Evolutionary conservation across 2,113 vertebrate species (phyloP), one percentile per base, ranked within the genome.

Genomic region (Pycnonotus jocosus): DNA sequence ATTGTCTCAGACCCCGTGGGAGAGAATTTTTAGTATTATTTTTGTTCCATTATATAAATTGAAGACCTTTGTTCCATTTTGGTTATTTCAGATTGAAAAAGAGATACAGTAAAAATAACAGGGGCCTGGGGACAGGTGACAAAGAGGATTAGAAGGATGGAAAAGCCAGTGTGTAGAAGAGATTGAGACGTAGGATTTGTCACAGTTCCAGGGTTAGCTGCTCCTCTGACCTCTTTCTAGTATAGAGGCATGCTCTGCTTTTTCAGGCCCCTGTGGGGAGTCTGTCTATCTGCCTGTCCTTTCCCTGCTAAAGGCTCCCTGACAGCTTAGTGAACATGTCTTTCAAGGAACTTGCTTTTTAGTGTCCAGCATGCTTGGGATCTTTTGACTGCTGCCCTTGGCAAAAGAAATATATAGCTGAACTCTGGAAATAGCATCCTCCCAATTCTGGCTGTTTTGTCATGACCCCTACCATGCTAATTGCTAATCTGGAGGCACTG

Each of bases 101-200:
- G 84, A 83, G 74, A 74, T 78, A 81, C 0, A 2, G 16, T 60
- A 93, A 93, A 95, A 96, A 96, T 88, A 96, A 68, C 82, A 76
- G 79, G 70, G 68, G 94, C 76, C 79, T 90, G 73, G 91, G 73
- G 90, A 93, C 69, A 91, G 88, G 83, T 89, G 78, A 94, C 95
- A 96, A 83, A 95, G 84, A 91, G 64, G 86, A 95, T 96, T 94
- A 96, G 64, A 94, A n/a, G 22, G 62, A 86, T 61, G 31, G 86
- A 74, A 95, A 94, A 94, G 60, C 45, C 80, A 65, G 23, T 57
- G 73, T 78, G 33, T 94, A 83, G 81, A 76, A 93, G 87, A 91
- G 72, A 95, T 92, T 91, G 91, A 94, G 91, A 94, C 0, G 0
- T 72, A 87, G 81, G 70, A 93, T 91, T 88, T 86, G 92, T 92